Evolutionary conservation across 2,113 vertebrate genomes (phyloP), one percentile per base, ranked within the genome.

Genomic region (Ancistrus triradiatus): DNA sequence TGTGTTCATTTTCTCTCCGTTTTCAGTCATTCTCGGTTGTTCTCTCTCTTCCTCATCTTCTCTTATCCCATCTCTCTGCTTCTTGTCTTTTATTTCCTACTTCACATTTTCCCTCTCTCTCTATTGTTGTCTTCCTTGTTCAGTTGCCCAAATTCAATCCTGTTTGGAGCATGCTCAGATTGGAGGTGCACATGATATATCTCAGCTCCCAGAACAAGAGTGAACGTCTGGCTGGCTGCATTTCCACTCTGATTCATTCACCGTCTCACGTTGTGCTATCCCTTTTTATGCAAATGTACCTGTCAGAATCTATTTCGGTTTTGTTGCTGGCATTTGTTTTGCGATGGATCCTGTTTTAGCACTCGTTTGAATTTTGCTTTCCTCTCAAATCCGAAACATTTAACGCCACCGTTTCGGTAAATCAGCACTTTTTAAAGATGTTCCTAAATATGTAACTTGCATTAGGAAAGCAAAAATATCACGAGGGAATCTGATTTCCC

Each of bases 231-330:
- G 15, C 57, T 69, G 60, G 51, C 68, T 75, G 65, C 69, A 31
- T 75, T 63, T 72, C 69, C 52, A 55, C 42, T 62, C 66, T 62
- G 66, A 73, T 69, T 63, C 48, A 69, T 73, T 76, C 69, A 67
- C 52, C 63, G 50, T 68, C 31, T 66, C 63, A 62, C 50, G 59
- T 69, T 63, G 57, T 13, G 35, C n/a, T 48, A 19, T 66, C 40
- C 49, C 62, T 57, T 66, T 75, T 73, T 59, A 63, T 73, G 70
- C 59, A 66, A 69, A 72, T 66, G 63, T 53, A 53, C 70, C 67
- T 73, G 66, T 76, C 74, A 63, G 37, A 76, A 66, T 66, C 59
- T 72, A 73, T 76, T 76, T 73, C 44, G 60, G 66, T 40, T 69
- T 55, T 21, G 47, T 67, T 43, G n/a, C 31, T 57, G 44, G 33